A percentile compares a stretch with the other conserved stretches of the same genome.
Evolutionary conservation across 1,140 invertebrate species (phyloP).

Genomic region (Bombus fervidus): DNA sequence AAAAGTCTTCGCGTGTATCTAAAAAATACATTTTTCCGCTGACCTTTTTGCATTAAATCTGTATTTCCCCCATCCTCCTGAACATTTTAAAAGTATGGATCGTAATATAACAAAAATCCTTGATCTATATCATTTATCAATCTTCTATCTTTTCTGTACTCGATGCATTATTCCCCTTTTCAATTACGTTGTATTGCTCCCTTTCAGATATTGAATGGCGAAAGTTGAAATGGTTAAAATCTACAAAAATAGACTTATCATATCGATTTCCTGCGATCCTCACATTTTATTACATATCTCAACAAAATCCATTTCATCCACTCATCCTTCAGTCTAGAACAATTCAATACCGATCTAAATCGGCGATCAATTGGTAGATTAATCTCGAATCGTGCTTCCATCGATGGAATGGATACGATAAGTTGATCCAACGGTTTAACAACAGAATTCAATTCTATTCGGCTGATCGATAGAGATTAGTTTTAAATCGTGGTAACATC

Average conservation of each 20-base stretch:
- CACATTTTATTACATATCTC: not conserved
- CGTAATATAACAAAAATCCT: not conserved
- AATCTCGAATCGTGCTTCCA: not conserved
- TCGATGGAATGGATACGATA: conserved; percentile 12
- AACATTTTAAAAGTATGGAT: not conserved
- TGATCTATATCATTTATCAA: not conserved
- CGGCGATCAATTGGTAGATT: not conserved
- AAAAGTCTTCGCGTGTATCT: no score
- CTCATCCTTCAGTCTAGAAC: not conserved
- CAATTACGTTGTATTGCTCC: not conserved
- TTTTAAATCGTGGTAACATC: conserved; percentile 25
- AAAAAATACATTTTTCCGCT: no score
- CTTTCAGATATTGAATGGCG: not conserved
- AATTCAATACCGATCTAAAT: conserved; percentile 4
- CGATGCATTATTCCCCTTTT: no score
- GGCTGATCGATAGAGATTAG: conserved; percentile 15
- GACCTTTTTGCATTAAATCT: no score
- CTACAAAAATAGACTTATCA: not conserved
- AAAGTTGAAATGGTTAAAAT: not conserved
- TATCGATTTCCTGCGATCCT: not conserved
- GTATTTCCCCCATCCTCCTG: not conserved
- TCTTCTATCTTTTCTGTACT: no score
- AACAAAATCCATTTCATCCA: not conserved
- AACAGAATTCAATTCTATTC: conserved; percentile 37
- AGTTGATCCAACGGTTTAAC: conserved; percentile 31